Base-by-base conservation (phyloP, 2,888 invertebrate species). In the Parnassius glacialis region DNA sequence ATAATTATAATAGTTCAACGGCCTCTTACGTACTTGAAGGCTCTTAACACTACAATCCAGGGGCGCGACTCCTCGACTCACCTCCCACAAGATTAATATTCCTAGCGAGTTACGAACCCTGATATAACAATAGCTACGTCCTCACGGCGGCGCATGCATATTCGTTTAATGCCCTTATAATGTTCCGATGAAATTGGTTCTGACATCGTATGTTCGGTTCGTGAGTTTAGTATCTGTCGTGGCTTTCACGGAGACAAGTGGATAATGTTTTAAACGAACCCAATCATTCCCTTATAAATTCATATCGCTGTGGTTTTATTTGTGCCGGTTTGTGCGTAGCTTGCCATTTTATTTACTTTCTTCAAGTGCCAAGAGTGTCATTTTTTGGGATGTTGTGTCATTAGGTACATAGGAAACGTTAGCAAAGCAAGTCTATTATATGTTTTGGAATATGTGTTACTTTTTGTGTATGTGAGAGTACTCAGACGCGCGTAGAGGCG, bases 111-210 rank as follows among this genome's bases (percentile, higher is more conserved):
- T 83, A 78, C 84, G 78, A 82, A 68, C 78, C 78, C 78, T 80
- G 79, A 80, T 82, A 81, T 80, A 83, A 89, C 89, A 89, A 88
- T 89, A 80, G 87, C 74, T 76, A 76, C 78, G 81, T 78, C 78
- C 81, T 81, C 84, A 81, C 83, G 79, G 84, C 87, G 88, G 84
- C 87, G 88, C 87, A 85, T 89, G 89, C 86, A 89, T 90, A 88
- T 87, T 83, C 84, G 84, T 83, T 87, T 90, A 91, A 90, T 88
- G 83, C 84, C 90, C 90, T 88, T 91, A 89, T 86, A 85, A 88
- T 86, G 88, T 83, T 87, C 77, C 84, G 84, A 88, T 87, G 82
- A 86, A 84, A 89, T 88, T 84, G 87, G 78, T 82, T 83, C 74
- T 76, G 80, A 75, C 79, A 75, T 83, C 76, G 80, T 84, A 82